Evolutionary conservation across 2,797 vertebrate species (phyloP), one percentile per base, ranked within the genome.

Genomic region (Pangasius macronema): DNA sequence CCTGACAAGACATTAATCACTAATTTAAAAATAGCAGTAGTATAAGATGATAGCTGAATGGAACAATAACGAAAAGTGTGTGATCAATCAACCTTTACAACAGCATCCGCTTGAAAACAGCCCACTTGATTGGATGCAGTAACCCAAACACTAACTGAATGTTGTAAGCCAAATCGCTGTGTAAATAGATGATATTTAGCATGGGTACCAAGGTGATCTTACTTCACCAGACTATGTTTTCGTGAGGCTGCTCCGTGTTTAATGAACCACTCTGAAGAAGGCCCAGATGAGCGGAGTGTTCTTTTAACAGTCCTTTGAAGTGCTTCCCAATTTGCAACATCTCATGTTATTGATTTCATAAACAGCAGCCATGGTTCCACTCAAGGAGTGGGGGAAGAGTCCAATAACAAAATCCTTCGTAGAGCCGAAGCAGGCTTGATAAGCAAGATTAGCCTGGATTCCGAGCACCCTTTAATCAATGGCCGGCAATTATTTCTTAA

Each of bases 281-380:
- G 83, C 79, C 70, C 61, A 87, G 87, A 81, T 80, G 67, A 90
- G 87, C 20, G 53, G 53, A 82, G 57, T 61, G 39, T 70, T 84
- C 75, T 84, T 77, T 36, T 75, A 67, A 46, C 5, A 72, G 7
- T 9, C 63, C 87, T 91, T 91, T 91, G 88, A 89, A 91, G 88
- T 87, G 85, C 57, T 85, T 86, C 85, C 90, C 88, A 87, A 85
- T 87, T 85, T 73, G 77, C 79, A 83, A 77, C n/a, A 46, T 82
- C 72, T 72, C 42, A 6, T 77, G 87, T 86, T 82, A 85, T 88
- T 88, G 87, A 87, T 85, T 89, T 86, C 77, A 86, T 88, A 89
- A 82, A 89, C 88, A 86, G 81, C 76, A 88, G 84, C 61, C 55
- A 76, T 85, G 61, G 81, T 42, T 70, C 33, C 84, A 86, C 85